Base-by-base conservation (phyloP, 64 coral and sea anemone genomes). In the Hydrozoanthus tunicans region DNA sequence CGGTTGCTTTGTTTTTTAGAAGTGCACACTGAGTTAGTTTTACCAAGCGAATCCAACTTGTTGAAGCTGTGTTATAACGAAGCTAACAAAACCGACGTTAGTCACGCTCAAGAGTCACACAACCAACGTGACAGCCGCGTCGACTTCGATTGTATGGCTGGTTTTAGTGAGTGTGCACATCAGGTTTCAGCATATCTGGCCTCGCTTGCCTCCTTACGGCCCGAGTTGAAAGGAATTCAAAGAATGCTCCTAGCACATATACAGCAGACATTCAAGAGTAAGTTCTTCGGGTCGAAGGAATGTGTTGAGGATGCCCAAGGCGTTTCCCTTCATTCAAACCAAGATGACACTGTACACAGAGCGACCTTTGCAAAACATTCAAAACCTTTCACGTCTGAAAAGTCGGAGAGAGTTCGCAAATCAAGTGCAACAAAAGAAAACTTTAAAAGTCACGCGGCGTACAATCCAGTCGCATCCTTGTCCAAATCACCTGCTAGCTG, bases 121-220 rank as follows among this genome's bases (percentile, higher is more conserved):
- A 12, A 74, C 56, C 70, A 53, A 6, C 24, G 69, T 88, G 56
- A 74, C 54, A 86, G 7, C 6, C 13, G 68, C 3, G 14, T 26
- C 61, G 23, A 68, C 1, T 3, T 83, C 11, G 81, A 83, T 65
- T 53, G 27, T 17, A 88, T 88, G 69, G 84, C 84, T 3, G 84
- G 84, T 4, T 88, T 75, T 75, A 74, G 84, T 60, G 84, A 88
- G 57, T 88, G 84, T 9, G 84, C 84, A 1, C 84, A 74, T 75
- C 84, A 88, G 26, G 70, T 88, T 1, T 73, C 84, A 26, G 84
- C 84, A 11, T 70, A 73, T 5, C 56, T 88, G 24, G 24, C 69
- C 15, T 88, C 68, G n/a, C 68, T 88, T 10, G 10, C 84, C 53
- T 53, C 69, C 59, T 24, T 73, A 74, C 55, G 61, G 1, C 84